Conservation (phyloP, 35 echinoderm and acorn worm species). For the Lytechinus pictus region DNA sequence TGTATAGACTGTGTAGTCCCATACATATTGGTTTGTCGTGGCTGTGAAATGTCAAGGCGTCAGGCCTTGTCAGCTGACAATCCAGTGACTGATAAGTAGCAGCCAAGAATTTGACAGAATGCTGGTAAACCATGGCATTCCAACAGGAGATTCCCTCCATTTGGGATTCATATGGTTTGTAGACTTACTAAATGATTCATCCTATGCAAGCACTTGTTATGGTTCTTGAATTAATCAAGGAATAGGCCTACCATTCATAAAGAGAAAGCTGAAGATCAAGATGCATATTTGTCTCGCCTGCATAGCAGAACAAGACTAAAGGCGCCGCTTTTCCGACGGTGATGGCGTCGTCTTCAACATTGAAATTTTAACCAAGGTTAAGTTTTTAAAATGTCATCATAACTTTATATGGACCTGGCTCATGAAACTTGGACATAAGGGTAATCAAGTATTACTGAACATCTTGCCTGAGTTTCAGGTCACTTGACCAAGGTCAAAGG, state of each 20-base stretch:
- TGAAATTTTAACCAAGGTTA: too few relatives aligned
- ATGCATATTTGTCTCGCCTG: too few relatives aligned
- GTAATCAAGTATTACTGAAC: too few relatives aligned
- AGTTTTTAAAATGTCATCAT: too few relatives aligned
- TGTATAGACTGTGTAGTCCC: slow-evolving; percentile 24
- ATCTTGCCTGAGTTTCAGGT: too few relatives aligned
- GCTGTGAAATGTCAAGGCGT: slow-evolving; percentile 55
- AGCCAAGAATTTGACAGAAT: slow-evolving; percentile 45
- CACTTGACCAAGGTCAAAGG: too few relatives aligned
- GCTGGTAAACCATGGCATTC: neutral
- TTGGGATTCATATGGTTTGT: neutral
- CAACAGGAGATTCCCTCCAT: slow-evolving; percentile 1
- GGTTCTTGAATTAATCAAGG: neutral
- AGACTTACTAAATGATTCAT: neutral
- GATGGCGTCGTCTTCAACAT: too few relatives aligned
- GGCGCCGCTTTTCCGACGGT: too few relatives aligned
- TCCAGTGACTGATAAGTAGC: slow-evolving; percentile 40
- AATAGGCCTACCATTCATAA: neutral
- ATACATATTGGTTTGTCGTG: slow-evolving; percentile 14
- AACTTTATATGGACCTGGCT: too few relatives aligned
- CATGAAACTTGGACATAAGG: too few relatives aligned
- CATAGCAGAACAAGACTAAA: too few relatives aligned
- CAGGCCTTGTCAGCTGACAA: slow-evolving; percentile 31
- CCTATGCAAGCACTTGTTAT: neutral
- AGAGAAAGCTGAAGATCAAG: neutral